Evolutionary conservation across 2,113 vertebrate species (phyloP).

Genomic region (Loxodonta africana): DNA sequence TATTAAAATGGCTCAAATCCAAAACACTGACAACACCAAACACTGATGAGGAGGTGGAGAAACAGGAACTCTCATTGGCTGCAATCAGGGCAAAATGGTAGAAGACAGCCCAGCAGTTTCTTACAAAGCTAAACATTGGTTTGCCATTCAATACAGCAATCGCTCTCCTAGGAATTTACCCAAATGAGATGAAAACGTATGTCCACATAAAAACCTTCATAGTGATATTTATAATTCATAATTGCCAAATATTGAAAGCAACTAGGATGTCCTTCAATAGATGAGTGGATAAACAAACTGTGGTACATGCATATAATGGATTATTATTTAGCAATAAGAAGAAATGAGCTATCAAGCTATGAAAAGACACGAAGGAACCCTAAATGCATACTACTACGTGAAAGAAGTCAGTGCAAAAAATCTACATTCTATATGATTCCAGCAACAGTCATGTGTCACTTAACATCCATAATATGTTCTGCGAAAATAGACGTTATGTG

Average conservation of each 20-base stretch:
- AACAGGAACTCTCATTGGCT: neutral
- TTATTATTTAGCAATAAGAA: neutral
- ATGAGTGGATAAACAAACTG: neutral
- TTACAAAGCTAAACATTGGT: neutral
- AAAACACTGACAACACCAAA: neutral
- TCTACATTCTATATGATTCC: neutral
- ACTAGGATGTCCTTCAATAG: neutral
- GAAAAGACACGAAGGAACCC: neutral
- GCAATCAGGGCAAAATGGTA: neutral
- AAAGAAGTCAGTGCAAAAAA: neutral
- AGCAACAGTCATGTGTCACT: neutral
- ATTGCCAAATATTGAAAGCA: neutral
- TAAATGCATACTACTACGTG: neutral
- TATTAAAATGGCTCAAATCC: neutral
- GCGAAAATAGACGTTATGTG: no score
- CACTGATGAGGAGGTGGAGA: neutral
- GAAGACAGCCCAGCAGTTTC: neutral
- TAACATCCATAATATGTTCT: no score
- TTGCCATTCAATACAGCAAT: neutral
- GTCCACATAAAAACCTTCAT: neutral
- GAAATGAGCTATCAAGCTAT: neutral
- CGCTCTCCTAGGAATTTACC: neutral
- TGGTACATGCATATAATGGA: neutral
- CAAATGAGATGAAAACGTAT: neutral
- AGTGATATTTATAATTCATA: neutral